Percentiles rank a stretch among this genome's conserved stretches.
Evolutionary conservation across 2,113 vertebrate genomes (phyloP).

Genomic region (Chlorocebus sabaeus): DNA sequence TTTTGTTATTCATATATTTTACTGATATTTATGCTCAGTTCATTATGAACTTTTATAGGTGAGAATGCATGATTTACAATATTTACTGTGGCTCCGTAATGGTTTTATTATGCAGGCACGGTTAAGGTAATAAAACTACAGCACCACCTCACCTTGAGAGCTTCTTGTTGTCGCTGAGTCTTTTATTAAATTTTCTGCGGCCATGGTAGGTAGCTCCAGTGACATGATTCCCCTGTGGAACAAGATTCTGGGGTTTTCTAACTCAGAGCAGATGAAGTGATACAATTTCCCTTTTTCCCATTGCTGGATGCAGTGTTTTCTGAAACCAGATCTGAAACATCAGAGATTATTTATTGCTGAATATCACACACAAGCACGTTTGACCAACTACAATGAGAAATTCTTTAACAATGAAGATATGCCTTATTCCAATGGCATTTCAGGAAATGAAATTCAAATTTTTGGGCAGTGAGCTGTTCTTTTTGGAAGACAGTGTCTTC

Average conservation of each 20-base stretch:
- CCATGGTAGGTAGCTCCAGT: neutral
- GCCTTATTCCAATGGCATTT: constrained; percentile 65
- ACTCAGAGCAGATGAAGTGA: neutral
- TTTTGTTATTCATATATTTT: constrained; percentile 67
- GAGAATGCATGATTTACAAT: constrained; percentile 53
- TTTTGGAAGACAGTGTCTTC: constrained; percentile 35
- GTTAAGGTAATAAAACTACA: constrained; percentile 64
- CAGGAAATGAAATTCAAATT: constrained; percentile 74
- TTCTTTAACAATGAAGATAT: constrained; percentile 54
- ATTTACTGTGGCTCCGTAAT: constrained; percentile 57
- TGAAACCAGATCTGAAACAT: constrained; percentile 41
- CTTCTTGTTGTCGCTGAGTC: neutral
- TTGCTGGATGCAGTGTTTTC: neutral
- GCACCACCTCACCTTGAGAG: constrained; percentile 62
- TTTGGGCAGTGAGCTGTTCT: constrained; percentile 49
- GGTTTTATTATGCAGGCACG: constrained; percentile 46
- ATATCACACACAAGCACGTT: constrained; percentile 16
- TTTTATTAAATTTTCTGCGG: constrained; percentile 64
- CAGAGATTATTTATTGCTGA: constrained; percentile 72
- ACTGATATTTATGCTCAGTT: constrained; percentile 56
- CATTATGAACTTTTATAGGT: constrained; percentile 52
- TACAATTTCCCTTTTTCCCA: neutral
- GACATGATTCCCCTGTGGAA: neutral
- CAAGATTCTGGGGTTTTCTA: neutral
- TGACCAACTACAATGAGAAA: constrained; percentile 61